Percentiles rank a stretch among this genome's conserved stretches.
These are phyloP conservation scores for Physella acuta DNA, from an alignment of 1,140 invertebrate species.

Conservation along the genomic window DNA sequence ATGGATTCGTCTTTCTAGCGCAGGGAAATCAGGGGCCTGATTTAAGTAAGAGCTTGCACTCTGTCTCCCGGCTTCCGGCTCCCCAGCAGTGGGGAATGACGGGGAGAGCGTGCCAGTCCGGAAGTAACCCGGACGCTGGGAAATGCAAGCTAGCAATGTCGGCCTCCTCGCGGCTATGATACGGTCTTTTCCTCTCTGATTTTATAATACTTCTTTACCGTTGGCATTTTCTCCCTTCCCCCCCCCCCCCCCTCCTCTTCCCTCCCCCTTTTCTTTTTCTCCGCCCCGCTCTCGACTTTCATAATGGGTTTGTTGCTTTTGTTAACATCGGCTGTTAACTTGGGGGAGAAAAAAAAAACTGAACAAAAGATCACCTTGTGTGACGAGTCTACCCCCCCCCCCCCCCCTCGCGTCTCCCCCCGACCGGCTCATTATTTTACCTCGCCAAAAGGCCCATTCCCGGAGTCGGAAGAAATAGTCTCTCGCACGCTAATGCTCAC, in stretches of 20 bases:
- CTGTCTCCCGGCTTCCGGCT: conserved; percentile 22
- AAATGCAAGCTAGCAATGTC: conserved; percentile 26
- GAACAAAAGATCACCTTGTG: conserved; percentile 16
- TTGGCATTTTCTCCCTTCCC: conserved; percentile 6
- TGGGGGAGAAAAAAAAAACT: conserved; percentile 1
- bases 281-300: neutral
- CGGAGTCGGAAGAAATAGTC: conserved; percentile 4
- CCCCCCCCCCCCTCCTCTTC: neutral
- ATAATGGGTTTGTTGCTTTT: conserved; percentile 20
- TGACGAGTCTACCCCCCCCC: conserved; percentile 15
- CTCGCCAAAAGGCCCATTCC: neutral
- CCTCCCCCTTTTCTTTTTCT: neutral
- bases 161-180: conserved; percentile 24
- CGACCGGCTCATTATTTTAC: conserved; percentile 10
- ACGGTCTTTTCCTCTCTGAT: conserved; percentile 6
- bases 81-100: conserved; percentile 13
- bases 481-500: conserved; percentile 1
- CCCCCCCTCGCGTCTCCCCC: no score
- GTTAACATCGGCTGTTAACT: conserved; percentile 6
- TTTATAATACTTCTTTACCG: conserved; percentile 11
- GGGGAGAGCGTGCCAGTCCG: conserved; percentile 21
- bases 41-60: conserved; percentile 28
- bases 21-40: conserved; percentile 22
- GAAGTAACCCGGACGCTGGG: conserved; percentile 21
- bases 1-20: conserved; percentile 28